Conservation (phyloP, 2,797 vertebrate species). For the Tamandua tetradactyla region DNA sequence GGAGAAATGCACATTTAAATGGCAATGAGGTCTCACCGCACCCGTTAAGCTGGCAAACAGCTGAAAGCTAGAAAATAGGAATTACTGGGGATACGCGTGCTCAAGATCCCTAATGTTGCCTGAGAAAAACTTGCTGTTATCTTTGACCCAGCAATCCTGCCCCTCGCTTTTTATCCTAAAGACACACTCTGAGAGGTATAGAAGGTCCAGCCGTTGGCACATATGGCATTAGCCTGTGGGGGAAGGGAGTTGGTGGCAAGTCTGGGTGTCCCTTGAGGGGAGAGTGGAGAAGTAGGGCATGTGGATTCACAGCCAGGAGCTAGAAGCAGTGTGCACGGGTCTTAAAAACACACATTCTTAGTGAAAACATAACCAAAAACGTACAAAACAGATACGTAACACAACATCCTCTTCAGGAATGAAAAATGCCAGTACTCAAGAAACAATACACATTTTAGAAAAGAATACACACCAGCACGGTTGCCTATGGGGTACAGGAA, state of each 20-base stretch:
- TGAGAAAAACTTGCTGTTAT: background rate
- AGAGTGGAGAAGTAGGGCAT: background rate
- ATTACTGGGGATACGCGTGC: accelerated
- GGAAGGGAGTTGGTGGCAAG: background rate
- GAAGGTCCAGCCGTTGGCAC: background rate
- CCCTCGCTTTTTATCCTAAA: background rate
- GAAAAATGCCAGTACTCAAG: background rate
- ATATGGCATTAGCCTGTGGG: background rate
- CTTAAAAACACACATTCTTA: background rate
- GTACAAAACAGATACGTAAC: background rate
- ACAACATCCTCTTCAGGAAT: background rate
- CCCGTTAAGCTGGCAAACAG: background rate
- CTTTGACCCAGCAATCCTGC: background rate
- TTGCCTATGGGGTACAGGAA: background rate
- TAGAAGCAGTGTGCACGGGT: background rate
- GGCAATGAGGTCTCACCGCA: background rate
- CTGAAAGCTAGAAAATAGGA: background rate
- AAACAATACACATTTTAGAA: background rate
- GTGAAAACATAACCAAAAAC: background rate
- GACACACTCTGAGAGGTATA: background rate
- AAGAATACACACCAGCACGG: background rate
- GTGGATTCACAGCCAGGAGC: background rate
- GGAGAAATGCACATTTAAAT: background rate
- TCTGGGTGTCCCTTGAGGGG: background rate
- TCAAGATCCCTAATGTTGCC: background rate